Evolutionary conservation across 1,140 invertebrate species (phyloP).

Genomic region (Oreohelix idahoensis): DNA sequence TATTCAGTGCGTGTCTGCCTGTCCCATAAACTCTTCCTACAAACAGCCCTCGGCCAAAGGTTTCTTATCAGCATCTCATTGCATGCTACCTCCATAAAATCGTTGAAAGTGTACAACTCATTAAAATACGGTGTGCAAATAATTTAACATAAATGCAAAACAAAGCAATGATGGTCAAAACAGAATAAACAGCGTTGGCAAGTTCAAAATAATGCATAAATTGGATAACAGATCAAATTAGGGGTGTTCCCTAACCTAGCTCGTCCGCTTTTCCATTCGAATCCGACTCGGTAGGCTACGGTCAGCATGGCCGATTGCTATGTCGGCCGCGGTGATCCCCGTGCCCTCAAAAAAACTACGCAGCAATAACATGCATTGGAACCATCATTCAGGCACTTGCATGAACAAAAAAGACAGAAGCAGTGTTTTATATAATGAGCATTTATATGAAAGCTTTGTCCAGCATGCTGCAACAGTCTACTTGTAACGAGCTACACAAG

Average conservation of each 20-base stretch:
- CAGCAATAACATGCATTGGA: background rate
- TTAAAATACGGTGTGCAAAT: no score
- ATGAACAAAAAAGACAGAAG: background rate
- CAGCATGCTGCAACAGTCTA: background rate
- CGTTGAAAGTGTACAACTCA: no score
- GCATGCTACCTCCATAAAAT: no score
- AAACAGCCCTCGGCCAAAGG: no score
- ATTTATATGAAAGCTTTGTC: background rate
- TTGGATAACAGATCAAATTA: background rate
- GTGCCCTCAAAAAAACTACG: conserved; percentile 31
- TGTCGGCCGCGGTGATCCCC: conserved; percentile 36
- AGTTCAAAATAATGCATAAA: no score
- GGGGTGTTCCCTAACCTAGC: conserved; percentile 28
- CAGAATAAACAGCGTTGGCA: no score
- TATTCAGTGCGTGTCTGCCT: no score
- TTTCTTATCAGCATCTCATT: no score
- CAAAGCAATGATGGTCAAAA: no score
- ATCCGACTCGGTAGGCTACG: background rate
- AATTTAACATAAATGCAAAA: no score
- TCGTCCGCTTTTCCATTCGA: background rate
- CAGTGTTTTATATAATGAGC: background rate
- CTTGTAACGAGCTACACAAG: background rate
- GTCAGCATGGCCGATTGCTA: conserved; percentile 20
- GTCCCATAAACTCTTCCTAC: no score
- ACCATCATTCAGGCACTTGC: background rate